Evolutionary conservation across 2,113 vertebrate genomes (phyloP).

Genomic region (Coracopsis vasa): DNA sequence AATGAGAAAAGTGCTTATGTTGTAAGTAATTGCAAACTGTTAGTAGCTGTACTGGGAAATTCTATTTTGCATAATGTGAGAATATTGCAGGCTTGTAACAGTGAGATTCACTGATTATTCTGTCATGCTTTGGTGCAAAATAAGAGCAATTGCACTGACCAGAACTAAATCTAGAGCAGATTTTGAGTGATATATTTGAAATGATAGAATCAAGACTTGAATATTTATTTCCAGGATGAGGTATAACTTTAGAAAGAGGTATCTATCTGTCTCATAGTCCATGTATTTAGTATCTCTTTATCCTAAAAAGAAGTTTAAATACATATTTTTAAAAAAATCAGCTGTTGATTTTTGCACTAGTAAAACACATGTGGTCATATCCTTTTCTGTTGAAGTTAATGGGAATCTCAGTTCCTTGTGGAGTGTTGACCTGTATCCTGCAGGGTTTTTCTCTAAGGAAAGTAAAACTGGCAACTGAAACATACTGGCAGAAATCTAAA

Average conservation of each 20-base stretch:
- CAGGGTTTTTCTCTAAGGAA: not conserved
- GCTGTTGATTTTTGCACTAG: not conserved
- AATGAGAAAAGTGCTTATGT: not conserved
- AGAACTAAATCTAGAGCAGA: not conserved
- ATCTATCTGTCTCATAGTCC: not conserved
- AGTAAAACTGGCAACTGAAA: not conserved
- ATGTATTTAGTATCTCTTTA: not conserved
- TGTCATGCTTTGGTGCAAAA: not conserved
- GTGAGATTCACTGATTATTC: not conserved
- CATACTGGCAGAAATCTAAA: not conserved
- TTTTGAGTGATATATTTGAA: not conserved
- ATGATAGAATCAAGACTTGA: not conserved
- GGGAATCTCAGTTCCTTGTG: not conserved
- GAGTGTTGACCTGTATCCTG: not conserved
- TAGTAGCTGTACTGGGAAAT: not conserved
- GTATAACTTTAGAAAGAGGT: not conserved
- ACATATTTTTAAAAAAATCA: rapidly evolving
- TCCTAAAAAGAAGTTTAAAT: not conserved
- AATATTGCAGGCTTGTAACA: rapidly evolving
- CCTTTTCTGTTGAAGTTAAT: not conserved
- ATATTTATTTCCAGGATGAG: not conserved
- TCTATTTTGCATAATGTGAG: not conserved
- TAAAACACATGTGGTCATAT: not conserved
- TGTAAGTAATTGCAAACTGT: not conserved
- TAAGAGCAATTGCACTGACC: not conserved